Conservation (phyloP, 2,888 invertebrate species). For the Azorinus chamasolen region DNA sequence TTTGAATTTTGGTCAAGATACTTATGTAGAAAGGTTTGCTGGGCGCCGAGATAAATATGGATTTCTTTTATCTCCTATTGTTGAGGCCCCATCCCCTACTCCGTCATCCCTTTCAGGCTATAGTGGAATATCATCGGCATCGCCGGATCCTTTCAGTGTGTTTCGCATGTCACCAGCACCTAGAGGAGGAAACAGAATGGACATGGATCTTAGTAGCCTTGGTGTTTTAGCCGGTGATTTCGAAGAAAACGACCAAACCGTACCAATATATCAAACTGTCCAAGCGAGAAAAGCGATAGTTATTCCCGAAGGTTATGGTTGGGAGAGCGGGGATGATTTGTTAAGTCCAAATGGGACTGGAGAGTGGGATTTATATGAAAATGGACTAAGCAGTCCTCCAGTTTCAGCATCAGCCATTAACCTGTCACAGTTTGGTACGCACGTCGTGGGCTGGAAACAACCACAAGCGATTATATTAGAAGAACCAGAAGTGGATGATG, state of each 20-base stretch:
- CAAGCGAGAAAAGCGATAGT: slow-evolving; percentile 39
- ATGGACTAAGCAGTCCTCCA: slow-evolving; percentile 49
- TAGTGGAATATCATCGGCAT: slow-evolving; percentile 52
- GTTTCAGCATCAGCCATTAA: slow-evolving; percentile 31
- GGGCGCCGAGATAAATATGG: slow-evolving; percentile 58
- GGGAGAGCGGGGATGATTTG: slow-evolving; percentile 60
- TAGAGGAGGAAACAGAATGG: slow-evolving; percentile 27
- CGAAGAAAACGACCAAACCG: slow-evolving; percentile 43
- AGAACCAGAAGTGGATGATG: slow-evolving; percentile 36
- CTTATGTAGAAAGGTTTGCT: slow-evolving; percentile 54
- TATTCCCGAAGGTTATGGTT: slow-evolving; percentile 52
- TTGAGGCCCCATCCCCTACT: slow-evolving; percentile 54
- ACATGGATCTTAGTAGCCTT: slow-evolving; percentile 52
- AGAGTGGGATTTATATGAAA: slow-evolving; percentile 34
- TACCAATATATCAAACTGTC: slow-evolving; percentile 51
- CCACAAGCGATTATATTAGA: slow-evolving; percentile 50
- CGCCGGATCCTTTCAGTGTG: slow-evolving; percentile 55
- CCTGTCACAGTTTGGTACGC: slow-evolving; percentile 47
- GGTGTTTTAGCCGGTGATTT: slow-evolving; percentile 25
- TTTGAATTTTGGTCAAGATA: slow-evolving; percentile 20
- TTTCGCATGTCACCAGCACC: slow-evolving; percentile 61
- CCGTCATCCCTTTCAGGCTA: slow-evolving; percentile 56
- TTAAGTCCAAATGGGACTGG: slow-evolving; percentile 42
- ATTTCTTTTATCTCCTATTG: slow-evolving; percentile 57
- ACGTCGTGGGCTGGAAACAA: slow-evolving; percentile 41